Percentiles rank a stretch among this genome's conserved stretches.
Evolutionary conservation across 2,797 vertebrate species (phyloP).

Genomic region (Amazona ochrocephala): DNA sequence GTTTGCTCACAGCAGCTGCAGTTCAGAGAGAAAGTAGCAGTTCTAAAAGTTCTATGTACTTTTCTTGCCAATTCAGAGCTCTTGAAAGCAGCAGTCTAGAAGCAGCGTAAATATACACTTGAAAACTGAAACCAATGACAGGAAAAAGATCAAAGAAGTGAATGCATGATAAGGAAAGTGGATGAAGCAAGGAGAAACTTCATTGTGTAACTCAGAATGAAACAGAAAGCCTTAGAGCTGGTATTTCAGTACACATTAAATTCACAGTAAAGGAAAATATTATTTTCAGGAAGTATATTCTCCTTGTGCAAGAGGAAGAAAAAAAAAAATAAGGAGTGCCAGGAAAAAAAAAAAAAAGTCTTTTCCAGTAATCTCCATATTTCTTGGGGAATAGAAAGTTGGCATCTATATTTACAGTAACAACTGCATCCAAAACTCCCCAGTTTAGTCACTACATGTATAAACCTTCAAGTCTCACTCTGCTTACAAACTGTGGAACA

Average conservation of each 20-base stretch:
- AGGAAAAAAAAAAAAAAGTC: neutral
- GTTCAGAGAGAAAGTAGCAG: conserved; percentile 40
- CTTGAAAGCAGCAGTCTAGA: conserved; percentile 51
- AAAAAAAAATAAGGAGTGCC: neutral
- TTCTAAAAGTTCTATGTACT: conserved; percentile 55
- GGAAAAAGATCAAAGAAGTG: conserved; percentile 67
- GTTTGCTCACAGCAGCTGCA: conserved; percentile 54
- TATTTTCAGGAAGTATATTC: conserved; percentile 27
- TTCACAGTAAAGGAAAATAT: neutral
- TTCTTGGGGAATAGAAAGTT: neutral
- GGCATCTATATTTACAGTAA: neutral
- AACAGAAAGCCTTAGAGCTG: conserved; percentile 21
- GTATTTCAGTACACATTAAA: conserved; percentile 19
- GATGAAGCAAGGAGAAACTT: conserved; percentile 65
- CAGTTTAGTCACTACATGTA: neutral
- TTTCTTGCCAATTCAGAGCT: conserved; percentile 66
- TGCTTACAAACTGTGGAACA: neutral
- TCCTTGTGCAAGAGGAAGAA: neutral
- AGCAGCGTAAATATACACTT: conserved; percentile 69
- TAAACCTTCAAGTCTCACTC: neutral
- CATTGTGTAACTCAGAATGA: conserved; percentile 18
- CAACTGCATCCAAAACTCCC: neutral
- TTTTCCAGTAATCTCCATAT: neutral
- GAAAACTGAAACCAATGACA: conserved; percentile 71
- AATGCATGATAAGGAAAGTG: conserved; percentile 58